Percentiles rank a stretch among this genome's conserved stretches.
These are phyloP conservation scores for Stenodema calcarata DNA, from an alignment of 2,888 invertebrate species.

Conservation along the genomic window DNA sequence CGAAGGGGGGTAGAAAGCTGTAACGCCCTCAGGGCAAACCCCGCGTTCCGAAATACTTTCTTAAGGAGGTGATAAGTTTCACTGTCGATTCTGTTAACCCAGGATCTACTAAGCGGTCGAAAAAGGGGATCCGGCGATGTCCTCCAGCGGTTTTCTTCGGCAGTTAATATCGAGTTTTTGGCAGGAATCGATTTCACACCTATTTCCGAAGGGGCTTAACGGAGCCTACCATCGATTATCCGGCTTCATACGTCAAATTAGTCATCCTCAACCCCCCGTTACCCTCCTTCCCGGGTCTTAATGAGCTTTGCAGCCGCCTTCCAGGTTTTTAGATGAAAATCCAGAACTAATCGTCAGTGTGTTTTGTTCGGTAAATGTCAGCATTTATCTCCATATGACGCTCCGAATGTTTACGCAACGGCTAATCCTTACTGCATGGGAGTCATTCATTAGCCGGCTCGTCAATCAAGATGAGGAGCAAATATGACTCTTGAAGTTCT, in stretches of 20 bases:
- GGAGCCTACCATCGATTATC: background rate
- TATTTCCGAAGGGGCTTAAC: background rate
- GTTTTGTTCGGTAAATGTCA: no score
- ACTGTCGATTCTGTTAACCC: background rate
- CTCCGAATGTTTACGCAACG: no score
- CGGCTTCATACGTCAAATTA: background rate
- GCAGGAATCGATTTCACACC: constrained; percentile 1
- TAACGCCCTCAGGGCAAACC: background rate
- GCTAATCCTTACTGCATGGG: no score
- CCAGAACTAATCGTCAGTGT: background rate
- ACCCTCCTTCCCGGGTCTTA: background rate
- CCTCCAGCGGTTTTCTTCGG: background rate
- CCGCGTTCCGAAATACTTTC: background rate
- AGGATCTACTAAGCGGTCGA: background rate
- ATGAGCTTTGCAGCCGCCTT: background rate
- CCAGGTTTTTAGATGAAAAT: background rate
- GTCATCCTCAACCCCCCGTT: background rate
- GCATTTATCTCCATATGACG: no score
- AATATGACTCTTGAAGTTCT: no score
- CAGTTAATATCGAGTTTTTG: background rate
- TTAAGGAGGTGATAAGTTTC: background rate
- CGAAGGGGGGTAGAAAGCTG: background rate
- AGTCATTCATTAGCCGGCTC: no score
- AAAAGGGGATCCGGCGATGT: background rate
- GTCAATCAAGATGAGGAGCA: no score